Evolutionary conservation across 2,113 vertebrate species (phyloP), one percentile per base, ranked within the genome.

Genomic region (Carollia perspicillata): DNA sequence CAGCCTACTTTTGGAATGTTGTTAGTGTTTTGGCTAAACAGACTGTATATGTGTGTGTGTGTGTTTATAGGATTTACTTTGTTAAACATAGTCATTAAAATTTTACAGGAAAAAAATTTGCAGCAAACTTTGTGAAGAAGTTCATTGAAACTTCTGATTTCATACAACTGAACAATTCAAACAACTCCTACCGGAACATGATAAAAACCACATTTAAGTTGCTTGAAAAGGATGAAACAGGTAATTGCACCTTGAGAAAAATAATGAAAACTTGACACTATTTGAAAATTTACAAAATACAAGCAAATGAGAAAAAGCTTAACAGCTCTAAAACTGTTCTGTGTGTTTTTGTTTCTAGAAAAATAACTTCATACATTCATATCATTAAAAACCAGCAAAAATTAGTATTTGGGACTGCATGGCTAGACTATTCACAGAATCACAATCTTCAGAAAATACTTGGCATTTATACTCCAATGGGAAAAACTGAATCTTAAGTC

Each of bases 61-160:
- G 47, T 77, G 11, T 16, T 28, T 35, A n/a, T 1, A 68, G 53
- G 65, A 93, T 94, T 91, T 95, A 13, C 47, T 94, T 77, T 5
- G 88, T 95, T 89, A 95, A 87, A 20, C 18, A 92, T 33, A 75
- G 42, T 16, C 63, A 69, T 90, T 97, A 94, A 83, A 93, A 83
- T 93, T 96, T 94, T 91, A 71, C 44, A 96, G 74, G 35, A 90
- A 94, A 91, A 77, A 83, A 95, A 77, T 78, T 92, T 91, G 79
- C 51, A 94, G n/a, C 40, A 94, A 96, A 96, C 75, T 68, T 97
- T 95, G 55, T 92, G 10, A 6, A 77, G n/a, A 95, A 65, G 23
- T 88, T 85, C 79, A 75, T 96, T 77, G 85, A 68, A 97, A 79
- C 78, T 93, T 94, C 94, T 71, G 33, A 93, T 87, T 95, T 95